These are phyloP conservation scores for Atta colombica DNA, from an alignment of 1,140 invertebrate genomes.

Conservation along the genomic window DNA sequence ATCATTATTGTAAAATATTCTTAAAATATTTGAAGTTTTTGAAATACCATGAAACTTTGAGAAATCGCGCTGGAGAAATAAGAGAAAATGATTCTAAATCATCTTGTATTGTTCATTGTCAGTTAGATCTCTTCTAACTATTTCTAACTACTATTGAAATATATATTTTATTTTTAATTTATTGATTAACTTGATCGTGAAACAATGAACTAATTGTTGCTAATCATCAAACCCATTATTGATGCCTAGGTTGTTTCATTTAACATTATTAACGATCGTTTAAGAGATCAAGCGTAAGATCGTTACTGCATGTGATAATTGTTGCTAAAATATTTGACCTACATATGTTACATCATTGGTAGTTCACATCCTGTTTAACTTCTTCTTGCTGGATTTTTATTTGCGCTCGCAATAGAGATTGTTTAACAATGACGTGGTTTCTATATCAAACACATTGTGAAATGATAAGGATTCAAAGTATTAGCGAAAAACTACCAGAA, in stretches of 20 bases:
- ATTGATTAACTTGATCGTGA: conserved; percentile 47
- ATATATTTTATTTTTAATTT: conserved; percentile 19
- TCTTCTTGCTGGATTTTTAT: conserved; percentile 44
- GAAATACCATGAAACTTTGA: neutral
- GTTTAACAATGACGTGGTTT: conserved; percentile 49
- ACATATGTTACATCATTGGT: conserved; percentile 78
- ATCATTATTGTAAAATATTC: conserved; percentile 11
- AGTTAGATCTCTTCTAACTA: neutral
- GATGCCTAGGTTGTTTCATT: conserved; percentile 63
- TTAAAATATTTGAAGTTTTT: neutral
- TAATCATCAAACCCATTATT: conserved; percentile 81
- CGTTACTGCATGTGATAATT: conserved; percentile 80
- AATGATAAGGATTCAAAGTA: conserved; percentile 34
- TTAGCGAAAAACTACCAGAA: neutral
- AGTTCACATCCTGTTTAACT: conserved; percentile 54
- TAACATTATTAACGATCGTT: conserved; percentile 80
- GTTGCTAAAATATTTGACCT: conserved; percentile 85
- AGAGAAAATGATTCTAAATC: neutral
- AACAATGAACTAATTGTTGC: conserved; percentile 70
- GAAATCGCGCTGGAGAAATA: neutral
- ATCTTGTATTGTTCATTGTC: neutral
- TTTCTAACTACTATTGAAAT: neutral
- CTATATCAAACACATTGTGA: conserved; percentile 9
- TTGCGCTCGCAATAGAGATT: conserved; percentile 52
- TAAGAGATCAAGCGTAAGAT: conserved; percentile 78